A percentile compares a stretch with the other conserved stretches of the same genome.
Conservation (phyloP, 2,797 vertebrate genomes). For the Parauchenoglanis punctatus region DNA sequence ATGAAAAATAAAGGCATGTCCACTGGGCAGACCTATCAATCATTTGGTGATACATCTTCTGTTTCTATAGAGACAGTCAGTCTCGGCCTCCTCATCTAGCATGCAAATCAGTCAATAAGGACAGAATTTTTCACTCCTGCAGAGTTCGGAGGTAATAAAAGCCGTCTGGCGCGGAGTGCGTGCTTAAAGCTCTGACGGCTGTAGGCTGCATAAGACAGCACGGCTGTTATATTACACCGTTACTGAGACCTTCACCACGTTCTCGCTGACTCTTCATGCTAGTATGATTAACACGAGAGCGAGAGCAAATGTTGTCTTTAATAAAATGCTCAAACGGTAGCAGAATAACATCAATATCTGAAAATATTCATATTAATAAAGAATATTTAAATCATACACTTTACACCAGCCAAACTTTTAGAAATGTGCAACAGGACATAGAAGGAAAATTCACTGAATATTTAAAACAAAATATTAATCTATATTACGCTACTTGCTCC, state of each 20-base stretch:
- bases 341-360: neutral
- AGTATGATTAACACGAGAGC: neutral
- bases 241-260: neutral
- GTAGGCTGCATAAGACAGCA: neutral
- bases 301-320: neutral
- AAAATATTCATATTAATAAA: neutral
- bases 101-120: neutral
- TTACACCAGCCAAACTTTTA: neutral
- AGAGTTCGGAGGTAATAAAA: neutral
- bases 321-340: neutral
- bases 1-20: neutral
- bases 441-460: neutral
- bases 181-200: neutral
- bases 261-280: neutral
- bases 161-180: neutral
- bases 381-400: neutral
- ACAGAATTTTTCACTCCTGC: neutral
- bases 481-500: neutral
- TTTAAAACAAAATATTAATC: neutral
- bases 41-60: neutral
- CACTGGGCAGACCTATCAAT: conserved; percentile 26
- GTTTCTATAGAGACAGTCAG: conserved; percentile 35
- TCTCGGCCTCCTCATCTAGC: conserved; percentile 5
- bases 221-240: too few species aligned
- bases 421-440: neutral